A percentile compares a stretch with the other conserved stretches of the same genome.
Evolutionary conservation across 2,113 vertebrate genomes (phyloP).

Genomic region (Gambusia holbrooki): DNA sequence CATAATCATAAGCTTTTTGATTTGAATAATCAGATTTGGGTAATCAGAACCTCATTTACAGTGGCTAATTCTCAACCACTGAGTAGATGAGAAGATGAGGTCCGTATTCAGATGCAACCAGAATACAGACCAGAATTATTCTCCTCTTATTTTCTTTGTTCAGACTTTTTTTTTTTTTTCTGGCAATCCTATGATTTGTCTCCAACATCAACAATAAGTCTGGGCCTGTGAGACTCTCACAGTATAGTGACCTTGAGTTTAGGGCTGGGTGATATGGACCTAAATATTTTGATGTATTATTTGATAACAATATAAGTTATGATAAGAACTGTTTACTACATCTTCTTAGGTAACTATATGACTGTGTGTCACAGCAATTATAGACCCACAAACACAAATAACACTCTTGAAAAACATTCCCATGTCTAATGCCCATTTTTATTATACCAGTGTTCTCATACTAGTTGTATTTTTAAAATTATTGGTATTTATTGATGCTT

Average conservation of each 20-base stretch:
- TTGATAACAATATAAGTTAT: no score
- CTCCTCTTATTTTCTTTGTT: conserved; percentile 27
- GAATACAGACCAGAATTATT: conserved; percentile 20
- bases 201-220: conserved; percentile 3
- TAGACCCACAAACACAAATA: no score
- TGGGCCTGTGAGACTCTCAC: not conserved
- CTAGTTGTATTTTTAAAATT: no score
- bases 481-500: no score
- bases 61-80: conserved; percentile 45
- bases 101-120: conserved; percentile 36
- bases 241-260: not conserved
- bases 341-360: no score
- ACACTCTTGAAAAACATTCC: no score
- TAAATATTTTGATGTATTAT: no score
- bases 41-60: conserved; percentile 69
- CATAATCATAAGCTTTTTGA: conserved; percentile 77
- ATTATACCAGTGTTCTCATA: no score
- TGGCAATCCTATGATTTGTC: conserved; percentile 35
- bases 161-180: conserved; percentile 13
- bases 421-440: no score
- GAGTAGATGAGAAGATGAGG: conserved; percentile 28
- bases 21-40: conserved; percentile 77
- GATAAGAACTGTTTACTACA: no score
- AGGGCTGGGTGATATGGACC: no score
- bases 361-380: no score